A percentile compares a stretch with the other conserved stretches of the same genome.
Conservation (phyloP, 2,797 vertebrate species). For the Gobio occitaniae region DNA sequence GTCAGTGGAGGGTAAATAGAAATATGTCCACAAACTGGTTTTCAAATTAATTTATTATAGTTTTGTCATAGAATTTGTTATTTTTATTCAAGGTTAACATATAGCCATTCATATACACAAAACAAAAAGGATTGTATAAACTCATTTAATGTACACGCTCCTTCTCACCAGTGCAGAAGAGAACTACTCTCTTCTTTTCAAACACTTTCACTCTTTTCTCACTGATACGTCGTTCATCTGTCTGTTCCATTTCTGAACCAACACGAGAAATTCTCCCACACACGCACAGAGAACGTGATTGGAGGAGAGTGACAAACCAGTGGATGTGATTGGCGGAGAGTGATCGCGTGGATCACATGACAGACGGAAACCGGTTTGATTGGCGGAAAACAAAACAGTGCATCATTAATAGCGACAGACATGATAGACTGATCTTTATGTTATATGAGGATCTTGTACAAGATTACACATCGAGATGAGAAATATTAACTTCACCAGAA, state of each 20-base stretch:
- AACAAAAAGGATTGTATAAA: constrained; percentile 69
- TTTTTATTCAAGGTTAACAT: constrained; percentile 79
- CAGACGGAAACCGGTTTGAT: background rate
- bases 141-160: constrained; percentile 79
- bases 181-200: constrained; percentile 65
- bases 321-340: background rate
- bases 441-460: background rate
- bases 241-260: background rate
- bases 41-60: constrained; percentile 87
- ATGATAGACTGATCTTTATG: background rate
- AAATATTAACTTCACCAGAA: background rate
- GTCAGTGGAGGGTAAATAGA: background rate
- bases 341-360: background rate
- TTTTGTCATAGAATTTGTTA: constrained; percentile 79
- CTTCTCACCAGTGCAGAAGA: constrained; percentile 69
- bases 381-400: constrained; percentile 24
- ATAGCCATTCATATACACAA: constrained; percentile 82
- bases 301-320: background rate
- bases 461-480: constrained; percentile 7
- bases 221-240: constrained; percentile 37
- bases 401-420: constrained; percentile 3
- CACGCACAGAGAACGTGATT: background rate
- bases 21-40: constrained; percentile 44
- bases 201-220: constrained; percentile 47
- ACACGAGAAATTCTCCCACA: background rate